Percentiles rank a stretch among this genome's conserved stretches.
These are phyloP conservation scores for Megastigmus dorsalis DNA, from an alignment of 2,888 invertebrate species.

Conservation along the genomic window DNA sequence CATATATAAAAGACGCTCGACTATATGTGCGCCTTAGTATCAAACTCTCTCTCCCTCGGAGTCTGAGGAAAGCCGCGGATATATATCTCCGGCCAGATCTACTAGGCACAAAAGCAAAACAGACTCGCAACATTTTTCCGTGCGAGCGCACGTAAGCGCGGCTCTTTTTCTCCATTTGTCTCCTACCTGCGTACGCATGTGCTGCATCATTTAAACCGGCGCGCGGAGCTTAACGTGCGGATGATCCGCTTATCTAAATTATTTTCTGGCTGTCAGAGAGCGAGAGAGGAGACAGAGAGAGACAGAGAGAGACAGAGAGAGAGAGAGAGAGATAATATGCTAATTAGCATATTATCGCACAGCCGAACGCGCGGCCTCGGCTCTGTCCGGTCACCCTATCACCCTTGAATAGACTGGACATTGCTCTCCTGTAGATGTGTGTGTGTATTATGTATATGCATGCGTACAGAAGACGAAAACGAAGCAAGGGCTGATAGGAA, in stretches of 20 bases:
- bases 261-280: slow-evolving; percentile 43
- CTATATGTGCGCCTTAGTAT: not conserved
- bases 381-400: too few relatives aligned
- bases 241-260: slow-evolving; percentile 52
- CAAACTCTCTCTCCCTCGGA: not conserved
- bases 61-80: not conserved
- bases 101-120: not conserved
- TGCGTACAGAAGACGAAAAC: too few relatives aligned
- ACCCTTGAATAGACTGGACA: not conserved
- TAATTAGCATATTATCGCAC: slow-evolving; percentile 53
- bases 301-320: not conserved
- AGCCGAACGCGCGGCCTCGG: not conserved
- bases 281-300: not conserved
- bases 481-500: too few relatives aligned
- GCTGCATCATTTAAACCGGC: not conserved
- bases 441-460: not conserved
- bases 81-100: not conserved
- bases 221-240: slow-evolving; percentile 6
- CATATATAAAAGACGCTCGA: not conserved
- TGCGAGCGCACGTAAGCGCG: too few relatives aligned
- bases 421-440: not conserved
- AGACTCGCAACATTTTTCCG: not conserved
- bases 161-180: not conserved
- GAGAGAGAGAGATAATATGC: slow-evolving; percentile 17
- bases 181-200: not conserved